A percentile compares a stretch with the other conserved stretches of the same genome.
phyloP scores from a whole-genome alignment of 2,113 vertebrate genomes.

The Mustelus asterias region DNA sequence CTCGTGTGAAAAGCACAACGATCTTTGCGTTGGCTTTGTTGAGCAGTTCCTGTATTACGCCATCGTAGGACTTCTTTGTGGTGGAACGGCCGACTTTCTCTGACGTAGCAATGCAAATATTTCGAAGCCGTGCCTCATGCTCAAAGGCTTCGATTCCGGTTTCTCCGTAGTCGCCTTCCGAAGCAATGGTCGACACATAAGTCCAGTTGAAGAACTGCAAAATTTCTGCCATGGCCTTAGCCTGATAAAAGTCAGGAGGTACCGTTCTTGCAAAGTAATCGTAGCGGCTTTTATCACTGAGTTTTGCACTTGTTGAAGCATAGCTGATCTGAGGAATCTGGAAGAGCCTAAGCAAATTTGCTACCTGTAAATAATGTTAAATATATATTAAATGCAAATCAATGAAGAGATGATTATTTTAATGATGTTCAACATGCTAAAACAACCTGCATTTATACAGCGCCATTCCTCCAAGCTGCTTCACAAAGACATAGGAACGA shows the following conservation, averaged over 20 bases:
- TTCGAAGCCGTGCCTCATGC: constrained; percentile 86
- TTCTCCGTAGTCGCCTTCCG: constrained; percentile 92
- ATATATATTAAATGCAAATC: background rate
- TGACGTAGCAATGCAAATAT: constrained; percentile 94
- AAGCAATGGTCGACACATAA: constrained; percentile 93
- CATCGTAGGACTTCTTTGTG: constrained; percentile 88
- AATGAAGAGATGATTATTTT: background rate
- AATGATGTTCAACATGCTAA: background rate
- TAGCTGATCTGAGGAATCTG: constrained; percentile 99
- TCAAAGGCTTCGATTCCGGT: constrained; percentile 96
- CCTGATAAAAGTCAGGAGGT: constrained; percentile 96
- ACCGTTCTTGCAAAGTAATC: constrained; percentile 95
- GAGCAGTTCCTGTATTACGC: constrained; percentile 83
- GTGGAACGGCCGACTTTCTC: constrained; percentile 94
- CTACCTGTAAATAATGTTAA: constrained; percentile 64
- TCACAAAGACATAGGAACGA: background rate
- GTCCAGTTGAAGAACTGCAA: constrained; percentile 95
- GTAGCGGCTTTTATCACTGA: constrained; percentile 92
- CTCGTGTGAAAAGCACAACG: constrained; percentile 88
- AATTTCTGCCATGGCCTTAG: constrained; percentile 98
- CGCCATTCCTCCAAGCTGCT: background rate
- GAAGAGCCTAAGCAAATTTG: constrained; percentile 92
- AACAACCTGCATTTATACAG: background rate
- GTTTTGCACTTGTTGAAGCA: constrained; percentile 93
- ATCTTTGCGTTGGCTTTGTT: constrained; percentile 90